These are phyloP conservation scores for Ceratina calcarata DNA, from an alignment of 1,140 invertebrate species.

Conservation along the genomic window DNA sequence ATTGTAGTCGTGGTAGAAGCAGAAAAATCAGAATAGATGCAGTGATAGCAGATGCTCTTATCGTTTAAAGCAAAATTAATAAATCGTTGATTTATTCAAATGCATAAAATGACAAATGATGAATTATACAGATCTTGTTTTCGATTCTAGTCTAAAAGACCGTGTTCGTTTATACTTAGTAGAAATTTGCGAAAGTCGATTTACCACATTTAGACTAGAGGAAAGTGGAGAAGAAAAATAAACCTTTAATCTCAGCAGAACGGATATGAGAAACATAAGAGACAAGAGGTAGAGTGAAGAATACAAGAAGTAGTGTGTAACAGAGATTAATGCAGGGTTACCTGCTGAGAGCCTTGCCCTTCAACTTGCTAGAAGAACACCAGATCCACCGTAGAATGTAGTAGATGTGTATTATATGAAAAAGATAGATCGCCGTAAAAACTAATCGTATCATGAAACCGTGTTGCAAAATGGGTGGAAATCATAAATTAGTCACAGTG, in stretches of 20 bases:
- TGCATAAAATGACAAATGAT: neutral
- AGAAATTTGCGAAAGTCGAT: neutral
- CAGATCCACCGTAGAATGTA: conserved; percentile 80
- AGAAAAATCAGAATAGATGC: too few species aligned
- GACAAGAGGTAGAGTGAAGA: conserved; percentile 57
- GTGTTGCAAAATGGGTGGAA: conserved; percentile 41
- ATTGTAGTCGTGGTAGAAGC: neutral
- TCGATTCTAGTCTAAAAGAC: too few species aligned
- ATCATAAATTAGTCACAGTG: neutral
- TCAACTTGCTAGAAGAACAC: conserved; percentile 88
- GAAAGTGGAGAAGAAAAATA: neutral
- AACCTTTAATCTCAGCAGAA: conserved; percentile 31
- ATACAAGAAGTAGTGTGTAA: conserved; percentile 49
- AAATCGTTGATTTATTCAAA: neutral
- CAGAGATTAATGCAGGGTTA: conserved; percentile 81
- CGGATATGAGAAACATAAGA: conserved; percentile 42
- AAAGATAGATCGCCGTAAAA: conserved; percentile 75
- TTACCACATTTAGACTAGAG: conserved; percentile 5
- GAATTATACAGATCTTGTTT: neutral
- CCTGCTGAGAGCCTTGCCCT: conserved; percentile 89
- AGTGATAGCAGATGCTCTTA: too few species aligned
- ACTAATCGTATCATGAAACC: conserved; percentile 64
- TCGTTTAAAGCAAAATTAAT: neutral
- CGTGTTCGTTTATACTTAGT: too few species aligned
- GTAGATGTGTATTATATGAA: conserved; percentile 75